Evolutionary conservation across 2,888 invertebrate species (phyloP).

Genomic region (Thyatira batis): DNA sequence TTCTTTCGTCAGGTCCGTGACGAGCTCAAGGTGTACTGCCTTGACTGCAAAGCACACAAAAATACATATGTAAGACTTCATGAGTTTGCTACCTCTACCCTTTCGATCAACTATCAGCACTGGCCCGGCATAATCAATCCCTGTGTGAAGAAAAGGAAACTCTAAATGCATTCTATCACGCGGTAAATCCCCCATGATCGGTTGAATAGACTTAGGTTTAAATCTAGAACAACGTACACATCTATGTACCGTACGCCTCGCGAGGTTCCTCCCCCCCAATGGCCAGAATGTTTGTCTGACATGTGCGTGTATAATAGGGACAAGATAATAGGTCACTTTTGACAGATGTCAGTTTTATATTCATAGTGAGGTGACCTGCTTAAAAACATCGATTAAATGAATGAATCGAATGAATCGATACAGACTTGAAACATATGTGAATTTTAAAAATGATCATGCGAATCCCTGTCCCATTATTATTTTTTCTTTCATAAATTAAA

Average conservation of each 20-base stretch:
- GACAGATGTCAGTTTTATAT: too few species aligned
- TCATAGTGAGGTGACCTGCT: too few species aligned
- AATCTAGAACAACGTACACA: conserved; percentile 17
- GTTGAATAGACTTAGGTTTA: conserved; percentile 9
- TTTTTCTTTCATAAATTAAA: too few species aligned
- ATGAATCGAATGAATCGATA: too few species aligned
- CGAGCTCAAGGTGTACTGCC: conserved; percentile 23
- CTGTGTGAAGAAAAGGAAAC: conserved; percentile 16
- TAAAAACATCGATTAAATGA: too few species aligned
- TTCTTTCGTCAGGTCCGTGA: conserved; percentile 19
- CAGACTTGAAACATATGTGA: too few species aligned
- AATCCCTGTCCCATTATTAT: too few species aligned
- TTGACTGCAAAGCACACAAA: conserved; percentile 18
- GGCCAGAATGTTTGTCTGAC: conserved; percentile 20
- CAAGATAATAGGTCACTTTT: too few species aligned
- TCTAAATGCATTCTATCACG: conserved; percentile 8
- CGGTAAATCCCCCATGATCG: conserved; percentile 19
- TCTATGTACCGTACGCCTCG: conserved; percentile 7
- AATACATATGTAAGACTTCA: conserved; percentile 20
- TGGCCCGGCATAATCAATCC: conserved; percentile 23
- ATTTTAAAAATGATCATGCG: too few species aligned
- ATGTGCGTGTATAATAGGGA: conserved; percentile 6
- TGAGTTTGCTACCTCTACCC: conserved; percentile 18
- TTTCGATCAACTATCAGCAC: conserved; percentile 19
- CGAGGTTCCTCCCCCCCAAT: conserved; percentile 18